phyloP scores from a whole-genome alignment of 1,140 invertebrate species.

The Trichoplusia ni region DNA sequence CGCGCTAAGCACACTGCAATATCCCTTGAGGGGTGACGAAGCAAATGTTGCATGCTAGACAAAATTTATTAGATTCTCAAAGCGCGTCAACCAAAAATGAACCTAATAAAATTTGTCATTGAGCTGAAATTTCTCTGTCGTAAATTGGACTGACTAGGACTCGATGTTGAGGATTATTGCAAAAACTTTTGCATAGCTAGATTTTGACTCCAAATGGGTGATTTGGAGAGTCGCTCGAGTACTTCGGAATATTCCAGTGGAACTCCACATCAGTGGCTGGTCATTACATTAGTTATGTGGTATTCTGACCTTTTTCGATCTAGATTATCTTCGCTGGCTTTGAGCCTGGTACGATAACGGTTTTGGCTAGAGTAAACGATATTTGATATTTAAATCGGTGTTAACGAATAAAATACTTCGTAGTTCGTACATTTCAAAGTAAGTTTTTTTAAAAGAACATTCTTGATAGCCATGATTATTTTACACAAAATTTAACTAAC shows the following conservation, averaged over 20 bases:
- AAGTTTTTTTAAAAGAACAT: background rate
- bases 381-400: no score
- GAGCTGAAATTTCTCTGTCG: slow-evolving; percentile 6
- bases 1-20: slow-evolving; percentile 31
- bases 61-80: slow-evolving; percentile 31
- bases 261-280: slow-evolving; percentile 11
- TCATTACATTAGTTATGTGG: slow-evolving; percentile 7
- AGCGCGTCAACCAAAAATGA: background rate
- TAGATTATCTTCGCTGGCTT: background rate
- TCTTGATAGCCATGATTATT: no score
- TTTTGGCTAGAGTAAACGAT: background rate
- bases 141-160: slow-evolving; percentile 6
- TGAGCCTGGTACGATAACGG: background rate
- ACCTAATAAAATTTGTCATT: background rate
- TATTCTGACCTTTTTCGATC: slow-evolving; percentile 2
- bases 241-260: slow-evolving; percentile 16
- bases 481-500: no score
- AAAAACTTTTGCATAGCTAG: slow-evolving; percentile 33
- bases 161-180: slow-evolving; percentile 33
- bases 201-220: slow-evolving; percentile 28
- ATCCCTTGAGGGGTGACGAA: slow-evolving; percentile 31
- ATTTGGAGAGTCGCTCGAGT: slow-evolving; percentile 22
- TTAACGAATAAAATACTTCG: no score
- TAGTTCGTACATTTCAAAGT: no score
- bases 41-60: slow-evolving; percentile 35